A percentile compares a stretch with the other conserved stretches of the same genome.
phyloP scores from a whole-genome alignment of 1,140 invertebrate genomes.

The Aplysia californica region DNA sequence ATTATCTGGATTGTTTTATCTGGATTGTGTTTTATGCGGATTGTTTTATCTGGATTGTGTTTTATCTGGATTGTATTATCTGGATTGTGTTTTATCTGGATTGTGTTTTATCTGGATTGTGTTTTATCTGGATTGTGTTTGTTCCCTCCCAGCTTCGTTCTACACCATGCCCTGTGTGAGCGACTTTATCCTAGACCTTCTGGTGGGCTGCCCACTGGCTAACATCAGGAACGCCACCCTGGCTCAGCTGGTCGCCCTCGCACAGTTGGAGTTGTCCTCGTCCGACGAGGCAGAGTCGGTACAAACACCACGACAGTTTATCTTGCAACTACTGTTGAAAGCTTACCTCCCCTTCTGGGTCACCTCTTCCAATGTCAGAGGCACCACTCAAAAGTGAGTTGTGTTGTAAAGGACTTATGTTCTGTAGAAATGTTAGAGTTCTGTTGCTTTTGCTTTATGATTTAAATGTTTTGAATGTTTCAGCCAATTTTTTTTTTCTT shows the following conservation, averaged over 20 bases:
- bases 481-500: no score
- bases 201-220: conserved; percentile 68
- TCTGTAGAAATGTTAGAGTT: no score
- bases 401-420: no score
- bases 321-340: conserved; percentile 69
- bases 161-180: conserved; percentile 67
- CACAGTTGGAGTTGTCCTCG: conserved; percentile 47
- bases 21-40: no score
- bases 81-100: no score
- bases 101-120: no score
- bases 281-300: conserved; percentile 33
- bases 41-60: no score
- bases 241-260: conserved; percentile 68
- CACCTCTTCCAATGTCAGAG: conserved; percentile 67
- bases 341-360: conserved; percentile 73
- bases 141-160: conserved; percentile 65
- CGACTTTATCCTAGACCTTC: conserved; percentile 71
- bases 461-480: no score
- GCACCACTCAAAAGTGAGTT: conserved; percentile 68
- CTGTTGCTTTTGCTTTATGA: no score
- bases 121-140: no score
- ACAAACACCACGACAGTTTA: conserved; percentile 63
- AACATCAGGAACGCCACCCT: conserved; percentile 68
- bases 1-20: no score
- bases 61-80: no score